These are phyloP conservation scores for Austrofundulus limnaeus DNA, from an alignment of 2,113 vertebrate genomes.

Conservation along the genomic window DNA sequence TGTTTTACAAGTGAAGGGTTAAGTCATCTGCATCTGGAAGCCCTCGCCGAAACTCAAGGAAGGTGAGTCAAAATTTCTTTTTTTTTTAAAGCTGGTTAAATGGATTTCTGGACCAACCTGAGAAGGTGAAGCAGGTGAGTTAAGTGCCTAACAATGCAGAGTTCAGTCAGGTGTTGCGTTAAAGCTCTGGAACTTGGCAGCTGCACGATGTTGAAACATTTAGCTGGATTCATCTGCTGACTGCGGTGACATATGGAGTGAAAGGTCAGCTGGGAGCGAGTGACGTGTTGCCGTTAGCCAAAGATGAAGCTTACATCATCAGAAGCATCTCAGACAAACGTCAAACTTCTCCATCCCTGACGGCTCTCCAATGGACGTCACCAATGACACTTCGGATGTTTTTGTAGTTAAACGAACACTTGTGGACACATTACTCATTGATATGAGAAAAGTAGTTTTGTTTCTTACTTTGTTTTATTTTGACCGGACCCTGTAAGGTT, in stretches of 20 bases:
- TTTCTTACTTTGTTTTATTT: too few relatives aligned
- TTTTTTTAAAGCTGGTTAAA: constrained; percentile 51
- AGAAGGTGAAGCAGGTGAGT: constrained; percentile 33
- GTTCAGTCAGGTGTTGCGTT: constrained; percentile 66
- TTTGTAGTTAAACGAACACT: too few relatives aligned
- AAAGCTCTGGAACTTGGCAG: constrained; percentile 51
- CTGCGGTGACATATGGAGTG: constrained; percentile 25
- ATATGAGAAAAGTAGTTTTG: too few relatives aligned
- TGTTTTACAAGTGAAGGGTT: constrained; percentile 72
- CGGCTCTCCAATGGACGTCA: too few relatives aligned
- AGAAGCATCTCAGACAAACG: too few relatives aligned
- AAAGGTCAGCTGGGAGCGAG: constrained; percentile 33
- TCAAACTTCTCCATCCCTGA: too few relatives aligned
- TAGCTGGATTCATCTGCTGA: constrained; percentile 49
- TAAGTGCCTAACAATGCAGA: constrained; percentile 50
- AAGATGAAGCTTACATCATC: constrained; percentile 60
- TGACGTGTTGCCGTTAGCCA: constrained; percentile 53
- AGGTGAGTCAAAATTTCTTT: constrained; percentile 59
- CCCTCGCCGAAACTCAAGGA: constrained; percentile 48
- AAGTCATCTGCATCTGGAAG: constrained; percentile 72
- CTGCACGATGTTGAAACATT: constrained; percentile 36
- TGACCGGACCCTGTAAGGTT: too few relatives aligned
- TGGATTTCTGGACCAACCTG: constrained; percentile 46
- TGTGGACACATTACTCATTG: too few relatives aligned
- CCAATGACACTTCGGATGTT: too few relatives aligned